Conservation (phyloP, 1,140 invertebrate genomes). For the Arion vulgaris region DNA sequence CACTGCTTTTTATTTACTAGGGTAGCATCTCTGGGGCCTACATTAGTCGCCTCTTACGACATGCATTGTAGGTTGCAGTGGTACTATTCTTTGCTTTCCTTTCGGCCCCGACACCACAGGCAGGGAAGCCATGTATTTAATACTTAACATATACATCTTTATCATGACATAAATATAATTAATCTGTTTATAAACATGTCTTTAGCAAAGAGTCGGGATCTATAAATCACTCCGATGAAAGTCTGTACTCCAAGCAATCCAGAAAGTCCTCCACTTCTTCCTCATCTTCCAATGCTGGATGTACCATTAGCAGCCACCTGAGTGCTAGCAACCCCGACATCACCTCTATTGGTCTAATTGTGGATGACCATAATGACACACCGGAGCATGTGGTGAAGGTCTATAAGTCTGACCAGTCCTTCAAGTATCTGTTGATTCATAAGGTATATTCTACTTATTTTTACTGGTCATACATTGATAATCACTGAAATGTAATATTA, state of each 20-base stretch:
- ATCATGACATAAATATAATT: too few species aligned
- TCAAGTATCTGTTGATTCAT: constrained; percentile 96
- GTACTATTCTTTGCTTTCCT: too few species aligned
- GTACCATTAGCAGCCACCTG: constrained; percentile 57
- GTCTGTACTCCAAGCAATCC: constrained; percentile 56
- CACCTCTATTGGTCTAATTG: constrained; percentile 55
- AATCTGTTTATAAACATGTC: too few species aligned
- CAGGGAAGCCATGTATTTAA: too few species aligned
- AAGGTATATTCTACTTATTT: constrained; percentile 79
- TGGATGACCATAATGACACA: constrained; percentile 81
- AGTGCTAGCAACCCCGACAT: constrained; percentile 94
- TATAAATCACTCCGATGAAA: constrained; percentile 65
- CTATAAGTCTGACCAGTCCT: constrained; percentile 93
- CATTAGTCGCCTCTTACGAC: too few species aligned
- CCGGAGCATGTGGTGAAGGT: constrained; percentile 98
- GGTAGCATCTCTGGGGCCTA: too few species aligned
- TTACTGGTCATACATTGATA: too few species aligned
- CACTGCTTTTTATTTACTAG: too few species aligned
- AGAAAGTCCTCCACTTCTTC: constrained; percentile 59
- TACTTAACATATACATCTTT: too few species aligned
- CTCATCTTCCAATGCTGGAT: constrained; percentile 51
- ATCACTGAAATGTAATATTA: too few species aligned
- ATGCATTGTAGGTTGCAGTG: too few species aligned
- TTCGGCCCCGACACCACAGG: too few species aligned
- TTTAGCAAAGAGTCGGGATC: constrained; percentile 5